Evolutionary conservation across 2,113 vertebrate species (phyloP).

Genomic region (Seriola aureovittata): DNA sequence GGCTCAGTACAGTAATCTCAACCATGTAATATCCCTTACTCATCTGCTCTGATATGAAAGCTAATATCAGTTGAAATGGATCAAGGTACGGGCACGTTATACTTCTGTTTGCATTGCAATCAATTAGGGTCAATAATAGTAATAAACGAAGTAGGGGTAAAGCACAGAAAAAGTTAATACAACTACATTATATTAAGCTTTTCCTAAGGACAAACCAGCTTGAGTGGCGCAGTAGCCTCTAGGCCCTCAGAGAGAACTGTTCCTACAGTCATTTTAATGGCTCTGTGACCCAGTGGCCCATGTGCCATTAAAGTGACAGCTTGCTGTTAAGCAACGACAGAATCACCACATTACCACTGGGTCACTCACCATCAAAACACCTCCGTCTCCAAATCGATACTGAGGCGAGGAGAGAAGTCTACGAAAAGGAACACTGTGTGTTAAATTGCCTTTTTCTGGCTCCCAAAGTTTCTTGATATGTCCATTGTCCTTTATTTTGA

Average conservation of each 20-base stretch:
- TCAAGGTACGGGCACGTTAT: background rate
- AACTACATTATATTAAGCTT: constrained; percentile 30
- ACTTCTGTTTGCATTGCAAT: constrained; percentile 33
- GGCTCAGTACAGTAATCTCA: constrained; percentile 21
- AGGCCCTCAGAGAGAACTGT: constrained; percentile 45
- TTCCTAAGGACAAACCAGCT: constrained; percentile 6
- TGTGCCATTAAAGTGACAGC: constrained; percentile 76
- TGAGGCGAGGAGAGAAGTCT: constrained; percentile 22
- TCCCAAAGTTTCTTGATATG: constrained; percentile 11
- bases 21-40: constrained; percentile 32
- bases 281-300: constrained; percentile 52
- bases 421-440: constrained; percentile 22
- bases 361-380: constrained; percentile 65
- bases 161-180: constrained; percentile 12
- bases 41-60: constrained; percentile 26
- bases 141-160: constrained; percentile 20
- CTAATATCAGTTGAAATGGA: constrained; percentile 31
- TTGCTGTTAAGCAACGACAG: constrained; percentile 69
- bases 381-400: constrained; percentile 65
- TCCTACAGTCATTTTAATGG: constrained; percentile 55
- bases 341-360: constrained; percentile 71
- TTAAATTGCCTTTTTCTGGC: constrained; percentile 48
- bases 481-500: constrained; percentile 33
- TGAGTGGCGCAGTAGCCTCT: constrained; percentile 21
- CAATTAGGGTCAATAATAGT: constrained; percentile 30